These are phyloP conservation scores for Cromileptes altivelis DNA, from an alignment of 2,113 vertebrate species.

Conservation along the genomic window DNA sequence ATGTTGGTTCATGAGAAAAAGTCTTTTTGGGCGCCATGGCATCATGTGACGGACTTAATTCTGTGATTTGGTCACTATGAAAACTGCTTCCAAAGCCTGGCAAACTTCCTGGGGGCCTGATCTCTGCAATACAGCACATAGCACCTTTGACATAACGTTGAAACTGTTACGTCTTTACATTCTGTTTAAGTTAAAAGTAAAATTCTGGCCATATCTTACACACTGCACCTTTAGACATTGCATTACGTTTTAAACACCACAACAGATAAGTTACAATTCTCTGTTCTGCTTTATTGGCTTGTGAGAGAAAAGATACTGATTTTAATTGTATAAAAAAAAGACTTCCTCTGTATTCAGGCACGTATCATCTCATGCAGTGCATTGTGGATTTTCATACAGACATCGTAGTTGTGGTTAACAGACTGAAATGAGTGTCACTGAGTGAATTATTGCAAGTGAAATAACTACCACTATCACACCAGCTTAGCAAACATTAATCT, in stretches of 20 bases:
- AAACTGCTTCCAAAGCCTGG: too few species aligned
- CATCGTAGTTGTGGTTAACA: neutral
- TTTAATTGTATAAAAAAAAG: neutral
- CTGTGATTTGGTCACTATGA: too few species aligned
- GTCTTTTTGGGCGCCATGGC: too few species aligned
- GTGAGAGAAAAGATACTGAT: neutral
- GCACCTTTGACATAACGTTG: too few species aligned
- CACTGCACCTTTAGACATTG: neutral
- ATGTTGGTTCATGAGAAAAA: too few species aligned
- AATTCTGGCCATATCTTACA: too few species aligned
- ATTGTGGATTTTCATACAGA: neutral
- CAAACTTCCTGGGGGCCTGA: too few species aligned
- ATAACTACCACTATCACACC: neutral
- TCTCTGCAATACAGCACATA: too few species aligned
- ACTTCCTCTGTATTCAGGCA: neutral
- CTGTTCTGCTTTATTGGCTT: neutral
- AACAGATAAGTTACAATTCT: neutral
- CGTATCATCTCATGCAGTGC: neutral
- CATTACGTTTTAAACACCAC: neutral
- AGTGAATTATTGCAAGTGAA: neutral
- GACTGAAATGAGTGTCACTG: neutral
- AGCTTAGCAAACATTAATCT: conserved; percentile 3
- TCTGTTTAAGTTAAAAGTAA: too few species aligned
- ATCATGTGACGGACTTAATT: too few species aligned
- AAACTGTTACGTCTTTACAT: too few species aligned